These are phyloP conservation scores for Podarcis raffonei DNA, from an alignment of 2,113 vertebrate genomes.

Conservation along the genomic window DNA sequence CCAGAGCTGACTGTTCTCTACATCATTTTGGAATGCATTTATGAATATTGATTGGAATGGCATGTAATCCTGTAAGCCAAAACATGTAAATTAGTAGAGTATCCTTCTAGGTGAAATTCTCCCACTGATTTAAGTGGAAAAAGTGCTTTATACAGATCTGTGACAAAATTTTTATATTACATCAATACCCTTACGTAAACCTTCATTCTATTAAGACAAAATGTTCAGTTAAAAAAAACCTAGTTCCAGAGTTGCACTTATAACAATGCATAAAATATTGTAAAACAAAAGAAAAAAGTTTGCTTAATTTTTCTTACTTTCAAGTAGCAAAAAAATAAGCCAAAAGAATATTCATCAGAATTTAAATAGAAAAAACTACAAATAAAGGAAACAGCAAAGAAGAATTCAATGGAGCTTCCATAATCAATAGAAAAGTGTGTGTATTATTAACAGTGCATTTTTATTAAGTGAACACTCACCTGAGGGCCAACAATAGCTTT, in stretches of 20 bases:
- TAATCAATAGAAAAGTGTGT: not conserved
- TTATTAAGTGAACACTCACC: conserved; percentile 73
- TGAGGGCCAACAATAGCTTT: conserved; percentile 88
- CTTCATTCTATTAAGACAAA: conserved; percentile 14
- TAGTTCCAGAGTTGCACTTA: not conserved
- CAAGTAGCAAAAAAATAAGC: not conserved
- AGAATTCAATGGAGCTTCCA: not conserved
- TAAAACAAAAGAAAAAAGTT: not conserved
- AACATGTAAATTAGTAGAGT: conserved; percentile 21
- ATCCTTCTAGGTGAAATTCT: not conserved
- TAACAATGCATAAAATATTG: not conserved
- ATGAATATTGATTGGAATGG: conserved; percentile 91
- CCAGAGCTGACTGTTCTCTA: conserved; percentile 87
- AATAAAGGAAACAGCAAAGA: not conserved
- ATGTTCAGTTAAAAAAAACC: not conserved
- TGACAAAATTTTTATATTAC: not conserved
- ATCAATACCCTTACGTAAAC: fast-evolving
- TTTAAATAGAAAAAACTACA: not conserved
- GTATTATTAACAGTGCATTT: not conserved
- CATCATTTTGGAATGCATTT: conserved; percentile 90
- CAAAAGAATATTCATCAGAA: not conserved
- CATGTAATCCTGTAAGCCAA: conserved; percentile 89
- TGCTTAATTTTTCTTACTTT: not conserved
- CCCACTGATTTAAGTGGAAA: not conserved
- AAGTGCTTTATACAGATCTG: not conserved